Conservation (phyloP, 2,888 invertebrate genomes). For the Hermaeophaga mercurialis region DNA sequence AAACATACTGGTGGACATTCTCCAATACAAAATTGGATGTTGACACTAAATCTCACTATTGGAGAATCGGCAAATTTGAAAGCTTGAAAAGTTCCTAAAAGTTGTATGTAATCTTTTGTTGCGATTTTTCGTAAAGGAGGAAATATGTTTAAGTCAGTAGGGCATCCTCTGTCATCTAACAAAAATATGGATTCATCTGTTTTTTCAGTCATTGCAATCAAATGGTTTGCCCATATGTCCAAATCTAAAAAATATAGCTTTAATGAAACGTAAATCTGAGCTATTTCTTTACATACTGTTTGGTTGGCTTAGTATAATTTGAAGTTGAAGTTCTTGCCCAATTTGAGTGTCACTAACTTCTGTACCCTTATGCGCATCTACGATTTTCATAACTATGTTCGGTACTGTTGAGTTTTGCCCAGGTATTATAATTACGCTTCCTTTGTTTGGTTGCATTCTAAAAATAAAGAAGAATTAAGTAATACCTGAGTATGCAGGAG, state of each 20-base stretch:
- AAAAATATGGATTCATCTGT: constrained; percentile 76
- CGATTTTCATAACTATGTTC: constrained; percentile 63
- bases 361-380: constrained; percentile 62
- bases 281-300: constrained; percentile 20
- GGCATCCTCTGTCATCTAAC: constrained; percentile 80
- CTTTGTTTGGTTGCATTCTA: constrained; percentile 57
- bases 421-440: constrained; percentile 60
- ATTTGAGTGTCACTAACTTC: constrained; percentile 70
- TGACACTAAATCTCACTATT: constrained; percentile 79
- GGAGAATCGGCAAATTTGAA: constrained; percentile 88
- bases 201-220: constrained; percentile 78
- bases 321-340: constrained; percentile 69
- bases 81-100: constrained; percentile 75
- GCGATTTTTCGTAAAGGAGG: constrained; percentile 57
- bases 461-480: too few species aligned
- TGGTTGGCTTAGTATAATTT: constrained; percentile 61
- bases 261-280: too few species aligned
- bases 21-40: constrained; percentile 79
- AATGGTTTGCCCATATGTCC: constrained; percentile 77
- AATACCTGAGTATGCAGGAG: too few species aligned
- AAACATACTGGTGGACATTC: constrained; percentile 68
- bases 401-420: constrained; percentile 56
- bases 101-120: constrained; percentile 51
- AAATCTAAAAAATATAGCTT: constrained; percentile 49
- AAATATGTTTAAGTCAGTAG: constrained; percentile 68